A percentile compares a stretch with the other conserved stretches of the same genome.
Conservation (phyloP, 2,797 vertebrate species). For the Erethizon dorsatum region DNA sequence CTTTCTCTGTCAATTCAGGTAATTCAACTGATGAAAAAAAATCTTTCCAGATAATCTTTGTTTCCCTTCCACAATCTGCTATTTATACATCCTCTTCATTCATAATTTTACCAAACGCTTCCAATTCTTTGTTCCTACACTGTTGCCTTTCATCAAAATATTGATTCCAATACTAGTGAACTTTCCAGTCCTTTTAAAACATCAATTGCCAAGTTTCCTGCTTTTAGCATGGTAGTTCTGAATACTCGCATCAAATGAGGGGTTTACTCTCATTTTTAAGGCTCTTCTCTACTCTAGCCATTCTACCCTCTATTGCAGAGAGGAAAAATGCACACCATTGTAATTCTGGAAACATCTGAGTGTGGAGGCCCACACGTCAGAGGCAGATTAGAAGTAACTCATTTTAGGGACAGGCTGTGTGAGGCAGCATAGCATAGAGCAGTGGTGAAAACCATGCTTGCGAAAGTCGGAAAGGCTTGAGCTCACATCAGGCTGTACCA, state of each 20-base stretch:
- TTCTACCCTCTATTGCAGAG: background rate
- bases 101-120: constrained; percentile 29
- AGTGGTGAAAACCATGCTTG: background rate
- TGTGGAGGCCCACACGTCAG: background rate
- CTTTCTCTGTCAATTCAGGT: constrained; percentile 23
- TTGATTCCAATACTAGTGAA: background rate
- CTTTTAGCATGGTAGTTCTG: constrained; percentile 1
- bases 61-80: constrained; percentile 27
- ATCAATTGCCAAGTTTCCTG: background rate
- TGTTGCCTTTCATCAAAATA: constrained; percentile 51
- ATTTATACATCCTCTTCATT: background rate
- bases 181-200: background rate
- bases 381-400: background rate
- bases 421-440: background rate
- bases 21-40: background rate
- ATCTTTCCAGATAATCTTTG: constrained; percentile 46
- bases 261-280: constrained; percentile 25
- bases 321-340: background rate
- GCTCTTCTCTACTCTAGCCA: background rate
- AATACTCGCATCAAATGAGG: background rate
- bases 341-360: background rate
- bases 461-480: background rate
- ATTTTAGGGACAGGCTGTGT: background rate
- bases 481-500: background rate
- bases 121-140: background rate